Evolutionary conservation across 2,113 vertebrate species (phyloP), one percentile per base, ranked within the genome.

Genomic region (Odontesthes bonariensis): DNA sequence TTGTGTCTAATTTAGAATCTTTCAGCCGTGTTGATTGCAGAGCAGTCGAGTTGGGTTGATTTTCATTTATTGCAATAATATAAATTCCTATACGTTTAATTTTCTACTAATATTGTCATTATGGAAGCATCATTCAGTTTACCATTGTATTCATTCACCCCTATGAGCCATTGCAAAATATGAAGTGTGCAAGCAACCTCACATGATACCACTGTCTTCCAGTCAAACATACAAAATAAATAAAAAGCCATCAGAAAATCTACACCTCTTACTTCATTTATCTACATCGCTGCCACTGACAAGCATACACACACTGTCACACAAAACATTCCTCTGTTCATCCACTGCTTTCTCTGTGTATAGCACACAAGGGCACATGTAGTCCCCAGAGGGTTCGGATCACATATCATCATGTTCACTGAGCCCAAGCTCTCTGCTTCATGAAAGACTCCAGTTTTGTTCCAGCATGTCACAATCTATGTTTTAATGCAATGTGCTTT

Each of bases 371-470:
- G 62, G 58, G 75, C 77, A 52, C 78, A 62, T 81, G 82, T 73
- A 59, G 51, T 82, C 82, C 86, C 87, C 62, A 2, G 61, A 74
- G 83, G 76, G 69, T 60, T 73, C 47, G 63, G 60, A 77, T 85
- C 68, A 76, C 73, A 49, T 76, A 77, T 77, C 67, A 63, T 75
- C 61, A 38, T 78, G 79, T 72, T 81, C 75, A 10, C 33, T 51
- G 55, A 63, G 85, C 75, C 61, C 42, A 58, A 59, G 73, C 3
- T 9, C 75, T 79, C 54, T 1, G 69, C 73, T 58, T 73, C 78
- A 64, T 86, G 51, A 81, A 84, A 86, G 49, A 75, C 67, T 79
- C 57, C 51, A 51, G 47, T 84, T 84, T 81, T 84, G 77, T 84
- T 86, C 80, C 58, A 46, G 27, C 79, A 61, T 27, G 61, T 76